A percentile compares a stretch with the other conserved stretches of the same genome.
Conservation (phyloP, 2,113 vertebrate genomes). For the Variabilichromis moorii region DNA sequence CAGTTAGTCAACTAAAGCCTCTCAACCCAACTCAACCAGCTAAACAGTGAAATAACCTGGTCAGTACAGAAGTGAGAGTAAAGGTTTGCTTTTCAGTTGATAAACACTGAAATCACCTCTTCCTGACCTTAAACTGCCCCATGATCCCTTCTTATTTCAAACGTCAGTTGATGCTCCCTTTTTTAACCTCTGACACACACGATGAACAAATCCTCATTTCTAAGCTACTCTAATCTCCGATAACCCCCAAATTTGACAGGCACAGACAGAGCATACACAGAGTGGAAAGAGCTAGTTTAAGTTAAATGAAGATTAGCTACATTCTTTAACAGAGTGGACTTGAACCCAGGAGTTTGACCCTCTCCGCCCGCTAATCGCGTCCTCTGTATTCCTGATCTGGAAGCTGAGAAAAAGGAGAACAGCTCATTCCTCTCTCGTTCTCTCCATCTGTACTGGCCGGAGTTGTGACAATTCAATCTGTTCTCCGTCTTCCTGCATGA, state of each 20-base stretch:
- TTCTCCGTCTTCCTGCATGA: slow-evolving; percentile 29
- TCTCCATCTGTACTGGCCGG: not conserved
- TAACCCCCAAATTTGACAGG: not conserved
- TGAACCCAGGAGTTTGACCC: not conserved
- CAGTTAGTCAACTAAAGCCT: not conserved
- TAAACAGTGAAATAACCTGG: not conserved
- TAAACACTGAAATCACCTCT: not conserved
- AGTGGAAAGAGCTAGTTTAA: not conserved
- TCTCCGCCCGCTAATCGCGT: not conserved
- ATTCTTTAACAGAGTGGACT: slow-evolving; percentile 1
- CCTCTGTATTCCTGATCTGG: not conserved
- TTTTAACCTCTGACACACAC: not conserved
- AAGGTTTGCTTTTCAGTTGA: not conserved
- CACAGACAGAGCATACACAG: not conserved
- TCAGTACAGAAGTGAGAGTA: not conserved
- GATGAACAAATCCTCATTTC: not conserved
- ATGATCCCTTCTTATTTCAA: not conserved
- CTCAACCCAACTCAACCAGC: not conserved
- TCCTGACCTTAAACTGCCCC: not conserved
- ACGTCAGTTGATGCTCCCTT: not conserved
- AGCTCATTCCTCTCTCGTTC: not conserved
- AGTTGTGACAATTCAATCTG: slow-evolving; percentile 50
- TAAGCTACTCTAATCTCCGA: not conserved
- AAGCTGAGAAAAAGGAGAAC: not conserved
- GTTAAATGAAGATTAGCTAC: slow-evolving; percentile 8